Base-by-base conservation (phyloP, 1,140 invertebrate species). In the Eurosta solidaginis region DNA sequence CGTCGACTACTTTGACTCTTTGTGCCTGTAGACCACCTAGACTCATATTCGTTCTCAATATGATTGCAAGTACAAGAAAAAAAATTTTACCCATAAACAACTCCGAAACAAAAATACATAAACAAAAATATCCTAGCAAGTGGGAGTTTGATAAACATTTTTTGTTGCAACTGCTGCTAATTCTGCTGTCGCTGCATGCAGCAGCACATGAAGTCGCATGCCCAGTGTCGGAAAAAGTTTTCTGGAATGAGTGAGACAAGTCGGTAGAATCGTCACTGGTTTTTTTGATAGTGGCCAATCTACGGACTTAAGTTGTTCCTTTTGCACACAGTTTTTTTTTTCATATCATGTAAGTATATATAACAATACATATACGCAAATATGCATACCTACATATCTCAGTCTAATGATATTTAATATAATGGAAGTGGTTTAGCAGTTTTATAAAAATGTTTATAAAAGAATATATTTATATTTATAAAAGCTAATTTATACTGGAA, bases 251-350 rank as follows among this genome's bases (percentile, higher is more conserved):
- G 59, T 20, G 29, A 33, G 59, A n/a, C n/a, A 33, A 40, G 33
- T 10, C 25, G 29, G 25, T 14, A 5, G 52, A 54, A 33, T n/a
- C 59, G 22, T 52, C 59, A 63, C n/a, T n/a, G 29, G 14, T 63
- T 29, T n/a, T 40, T 29, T 36, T 63, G 33, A 63, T 63, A 33
- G 14, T 3, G 52, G 3, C 52, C 25, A 59, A 59, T 59, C 27
- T 59, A 17, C 33, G 25, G 27, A n/a, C 17, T 59, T 9, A 17
- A 10, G 27, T 63, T 68, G 36, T 68, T 22, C n/a, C n/a, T 33
- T 68, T 47, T 68, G 59, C 59, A 68, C n/a, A n/a, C 3, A 17
- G 40, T 42, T 68, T 68, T 33, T 68, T 68, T 68, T 68, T 29
- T 68, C 40, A n/a, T 42, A 29, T 68, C n/a, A 29, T 40, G 17